Evolutionary conservation across 30 jellyfish, hydroid and myxozoan species (phyloP), one percentile per base, ranked within the genome.

Genomic region (Hydra vulgaris): DNA sequence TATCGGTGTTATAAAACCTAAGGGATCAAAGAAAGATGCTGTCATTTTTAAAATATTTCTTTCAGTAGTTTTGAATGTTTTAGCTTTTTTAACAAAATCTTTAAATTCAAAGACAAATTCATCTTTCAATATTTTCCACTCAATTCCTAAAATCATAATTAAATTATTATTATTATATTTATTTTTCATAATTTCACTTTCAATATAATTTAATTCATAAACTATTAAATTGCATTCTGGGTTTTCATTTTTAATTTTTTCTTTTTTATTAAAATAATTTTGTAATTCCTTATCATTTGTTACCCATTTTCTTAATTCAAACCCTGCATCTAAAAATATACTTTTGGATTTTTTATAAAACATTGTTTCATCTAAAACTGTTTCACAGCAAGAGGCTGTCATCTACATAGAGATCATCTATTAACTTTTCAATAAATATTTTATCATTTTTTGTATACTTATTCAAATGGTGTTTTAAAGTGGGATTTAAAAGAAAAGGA

Each of bases 281-380:
- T 71, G 79, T 40, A 71, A 71, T 71, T 18, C 19, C 24, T 21
- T 71, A 21, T 71, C 21, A 71, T 71, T 71, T 16, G 79, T 71
- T 21, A 71, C 24, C n/a, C n/a, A n/a, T n/a, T n/a, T n/a, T n/a
- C n/a, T n/a, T n/a, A n/a, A n/a, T n/a, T n/a, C n/a, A n/a, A 71
- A 71, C 19, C 79, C 24, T 16, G 53, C 16, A 16, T 18, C 79
- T 16, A 40, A 71, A 18, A 71, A 15, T 15, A 16, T 71, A 12
- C 15, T 21, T 21, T 16, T 71, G 21, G 54, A 16, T 21, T 71
- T 71, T 12, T 71, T 40, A 71, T 71, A 71, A 71, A 71, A 15
- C n/a, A n/a, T n/a, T n/a, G n/a, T n/a, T n/a, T n/a, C n/a, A n/a
- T n/a, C n/a, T n/a, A n/a, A n/a, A n/a, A n/a, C n/a, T n/a, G n/a